phyloP scores from a whole-genome alignment of 2,797 vertebrate genomes.

The Oophaga sylvatica region DNA sequence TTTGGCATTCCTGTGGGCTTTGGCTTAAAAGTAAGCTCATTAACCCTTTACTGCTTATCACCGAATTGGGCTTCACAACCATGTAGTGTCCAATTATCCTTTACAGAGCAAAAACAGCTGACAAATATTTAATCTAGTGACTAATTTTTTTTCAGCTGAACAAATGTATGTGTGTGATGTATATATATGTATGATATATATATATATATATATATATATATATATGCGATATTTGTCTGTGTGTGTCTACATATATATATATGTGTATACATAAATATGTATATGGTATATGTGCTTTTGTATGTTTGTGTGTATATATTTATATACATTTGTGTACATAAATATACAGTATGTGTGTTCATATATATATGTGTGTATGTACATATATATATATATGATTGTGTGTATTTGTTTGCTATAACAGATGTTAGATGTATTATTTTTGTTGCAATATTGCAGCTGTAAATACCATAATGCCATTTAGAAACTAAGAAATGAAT shows the following conservation, averaged over 20 bases:
- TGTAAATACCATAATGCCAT: not conserved
- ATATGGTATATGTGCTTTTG: too few species aligned
- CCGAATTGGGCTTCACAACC: not conserved
- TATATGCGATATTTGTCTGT: too few species aligned
- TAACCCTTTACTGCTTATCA: conserved; percentile 31
- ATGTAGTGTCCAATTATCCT: not conserved
- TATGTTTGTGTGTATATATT: too few species aligned
- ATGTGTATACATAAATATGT: too few species aligned
- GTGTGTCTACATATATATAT: too few species aligned
- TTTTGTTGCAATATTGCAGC: not conserved
- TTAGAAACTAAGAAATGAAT: not conserved
- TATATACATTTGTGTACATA: not conserved
- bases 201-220: too few species aligned
- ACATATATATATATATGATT: not conserved
- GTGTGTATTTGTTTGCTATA: not conserved
- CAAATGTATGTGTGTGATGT: too few species aligned
- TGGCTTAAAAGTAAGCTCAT: conserved; percentile 48
- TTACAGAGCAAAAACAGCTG: not conserved
- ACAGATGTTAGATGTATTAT: not conserved
- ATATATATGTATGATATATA: too few species aligned
- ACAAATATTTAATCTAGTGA: not conserved
- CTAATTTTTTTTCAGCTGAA: too few species aligned
- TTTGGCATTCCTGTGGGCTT: conserved; percentile 52
- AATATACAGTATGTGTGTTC: not conserved
- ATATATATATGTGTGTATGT: too few species aligned